These are phyloP conservation scores for Drosophila demipolita DNA, from an alignment of 2,888 invertebrate species.

Conservation along the genomic window DNA sequence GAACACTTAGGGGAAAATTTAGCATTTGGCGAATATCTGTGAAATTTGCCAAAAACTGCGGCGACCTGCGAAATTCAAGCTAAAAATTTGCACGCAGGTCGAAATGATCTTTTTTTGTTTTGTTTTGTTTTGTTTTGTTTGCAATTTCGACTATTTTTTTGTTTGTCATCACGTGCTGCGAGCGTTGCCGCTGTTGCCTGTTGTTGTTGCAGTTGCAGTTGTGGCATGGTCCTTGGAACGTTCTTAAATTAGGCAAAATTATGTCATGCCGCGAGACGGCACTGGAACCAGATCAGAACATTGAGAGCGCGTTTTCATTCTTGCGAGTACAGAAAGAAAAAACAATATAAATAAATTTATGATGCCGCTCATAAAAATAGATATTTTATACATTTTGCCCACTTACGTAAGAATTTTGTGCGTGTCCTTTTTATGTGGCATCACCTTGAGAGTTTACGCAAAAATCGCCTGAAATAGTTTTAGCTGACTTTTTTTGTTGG, in stretches of 20 bases:
- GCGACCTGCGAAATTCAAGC: conserved; percentile 65
- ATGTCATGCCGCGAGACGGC: conserved; percentile 69
- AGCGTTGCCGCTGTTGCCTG: conserved; percentile 22
- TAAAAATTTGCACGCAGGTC: conserved; percentile 59
- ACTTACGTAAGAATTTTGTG: conserved; percentile 72
- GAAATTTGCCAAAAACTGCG: conserved; percentile 2
- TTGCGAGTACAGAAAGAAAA: conserved; percentile 29
- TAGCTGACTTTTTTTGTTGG: conserved; percentile 50
- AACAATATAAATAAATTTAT: conserved; percentile 51
- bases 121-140: conserved; percentile 18
- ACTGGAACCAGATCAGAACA: conserved; percentile 78
- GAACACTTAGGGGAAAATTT: conserved; percentile 37
- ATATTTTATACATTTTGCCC: conserved; percentile 25
- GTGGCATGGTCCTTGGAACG: conserved; percentile 61
- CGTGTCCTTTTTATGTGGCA: conserved; percentile 47
- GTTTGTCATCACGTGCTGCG: conserved; percentile 78
- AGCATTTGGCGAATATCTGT: conserved; percentile 12
- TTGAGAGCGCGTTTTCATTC: conserved; percentile 77
- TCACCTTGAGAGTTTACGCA: conserved; percentile 76
- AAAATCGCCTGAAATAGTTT: conserved; percentile 64
- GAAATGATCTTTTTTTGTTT: conserved; percentile 20
- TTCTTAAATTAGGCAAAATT: conserved; percentile 73
- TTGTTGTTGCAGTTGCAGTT: conserved; percentile 13
- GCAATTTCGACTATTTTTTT: conserved; percentile 38
- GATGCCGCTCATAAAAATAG: conserved; percentile 68